Base-by-base conservation (phyloP, 37 sponge, comb jelly and placozoan genomes). In the Oopsacas minuta region DNA sequence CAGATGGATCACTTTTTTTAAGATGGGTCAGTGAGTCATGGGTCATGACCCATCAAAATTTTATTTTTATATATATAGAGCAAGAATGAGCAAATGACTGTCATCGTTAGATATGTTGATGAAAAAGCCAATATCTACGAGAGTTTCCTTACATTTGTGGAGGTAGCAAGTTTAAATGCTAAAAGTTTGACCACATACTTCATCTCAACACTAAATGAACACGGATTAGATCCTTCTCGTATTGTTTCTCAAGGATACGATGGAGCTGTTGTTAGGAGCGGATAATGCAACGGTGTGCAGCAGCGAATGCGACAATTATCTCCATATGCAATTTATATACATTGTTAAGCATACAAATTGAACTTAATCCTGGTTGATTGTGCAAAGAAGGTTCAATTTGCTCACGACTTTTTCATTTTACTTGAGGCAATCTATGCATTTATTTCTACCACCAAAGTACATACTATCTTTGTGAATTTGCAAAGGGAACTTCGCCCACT, bases 351-450 rank as follows among this genome's bases (percentile, higher is more conserved):
- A 39, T 87, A 91, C 82, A 39, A 35, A 1, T 75, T 87, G 12
- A 84, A 86, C 36, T 36, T 88, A 36, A 81, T 82, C 23, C 36
- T 86, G 10, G 86, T 86, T 25, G 90, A 86, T 49, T 39, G n/a
- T 28, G 46, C 75, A 0, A 85, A 53, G 35, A 0, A 1, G 1
- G 81, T 89, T 84, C 52, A 15, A 5, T 81, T 15, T 69, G 89
- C 89, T 75, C 81, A 23, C 81, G 86, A 89, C 7, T 89, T 90
- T 82, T 90, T 89, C 49, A 42, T 42, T 35, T 82, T 90, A 23
- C 52, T 89, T 23, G 84, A 89, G 42, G 38, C 61, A 38, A 53
- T 86, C 23, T 90, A 87, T 84, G 83, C 82, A 34, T 90, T 90
- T 84, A 36, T 85, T 35, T 87, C 90, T 38, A 36, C 83, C 0